These are phyloP conservation scores for Amiota minor DNA, from an alignment of 2,888 invertebrate genomes.

Conservation along the genomic window DNA sequence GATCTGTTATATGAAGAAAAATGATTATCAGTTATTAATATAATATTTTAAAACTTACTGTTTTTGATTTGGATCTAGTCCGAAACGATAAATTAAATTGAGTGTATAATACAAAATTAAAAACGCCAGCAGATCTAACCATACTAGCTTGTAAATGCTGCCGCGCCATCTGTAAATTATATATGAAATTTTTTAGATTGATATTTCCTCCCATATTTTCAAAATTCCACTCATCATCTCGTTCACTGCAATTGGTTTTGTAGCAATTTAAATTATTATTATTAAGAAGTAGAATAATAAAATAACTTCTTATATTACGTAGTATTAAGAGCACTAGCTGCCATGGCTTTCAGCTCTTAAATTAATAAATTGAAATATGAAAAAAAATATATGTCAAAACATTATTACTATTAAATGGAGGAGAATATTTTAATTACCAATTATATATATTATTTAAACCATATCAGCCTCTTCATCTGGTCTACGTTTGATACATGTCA, in stretches of 20 bases:
- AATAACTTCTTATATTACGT: too few relatives aligned
- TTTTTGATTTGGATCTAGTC: conserved; percentile 80
- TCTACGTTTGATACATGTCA: too few relatives aligned
- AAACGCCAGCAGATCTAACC: conserved; percentile 89
- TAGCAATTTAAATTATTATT: too few relatives aligned
- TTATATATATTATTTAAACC: too few relatives aligned
- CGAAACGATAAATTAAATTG: conserved; percentile 84
- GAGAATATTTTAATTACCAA: too few relatives aligned
- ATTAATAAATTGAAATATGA: too few relatives aligned
- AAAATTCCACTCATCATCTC: not conserved
- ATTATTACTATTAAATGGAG: too few relatives aligned
- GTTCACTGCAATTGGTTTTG: not conserved
- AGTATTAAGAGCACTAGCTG: too few relatives aligned
- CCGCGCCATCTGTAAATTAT: conserved; percentile 88
- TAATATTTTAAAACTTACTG: conserved; percentile 75
- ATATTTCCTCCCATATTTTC: not conserved
- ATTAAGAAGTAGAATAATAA: too few relatives aligned
- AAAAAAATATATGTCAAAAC: too few relatives aligned
- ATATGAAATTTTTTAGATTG: not conserved
- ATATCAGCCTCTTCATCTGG: too few relatives aligned
- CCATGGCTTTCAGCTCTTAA: too few relatives aligned
- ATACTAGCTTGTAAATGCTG: conserved; percentile 94
- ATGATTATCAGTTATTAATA: not conserved
- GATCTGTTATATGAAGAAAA: conserved; percentile 74
- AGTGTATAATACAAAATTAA: conserved; percentile 84